phyloP scores from a whole-genome alignment of 30 jellyfish, hydroid and myxozoan genomes.

The Nemopilema nomurai region DNA sequence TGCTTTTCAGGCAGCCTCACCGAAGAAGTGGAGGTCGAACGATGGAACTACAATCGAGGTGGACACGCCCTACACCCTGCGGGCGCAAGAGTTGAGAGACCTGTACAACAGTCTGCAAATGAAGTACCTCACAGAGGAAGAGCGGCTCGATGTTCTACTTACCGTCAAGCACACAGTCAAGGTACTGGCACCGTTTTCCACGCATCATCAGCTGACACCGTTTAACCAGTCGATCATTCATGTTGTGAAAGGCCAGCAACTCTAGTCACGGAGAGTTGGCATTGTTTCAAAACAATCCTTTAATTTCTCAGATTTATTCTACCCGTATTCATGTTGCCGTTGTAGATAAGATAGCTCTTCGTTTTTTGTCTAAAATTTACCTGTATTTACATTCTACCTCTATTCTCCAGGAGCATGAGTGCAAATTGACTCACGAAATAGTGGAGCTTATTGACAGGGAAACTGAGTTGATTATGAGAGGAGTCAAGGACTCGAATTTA shows the following conservation, averaged over 20 bases:
- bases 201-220: neutral
- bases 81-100: constrained; percentile 89
- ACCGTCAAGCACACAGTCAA: constrained; percentile 81
- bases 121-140: constrained; percentile 86
- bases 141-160: constrained; percentile 86
- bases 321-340: too few relatives aligned
- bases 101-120: constrained; percentile 89
- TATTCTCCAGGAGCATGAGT: constrained; percentile 71
- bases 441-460: constrained; percentile 89
- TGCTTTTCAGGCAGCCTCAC: constrained; percentile 76
- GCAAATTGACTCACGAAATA: constrained; percentile 88
- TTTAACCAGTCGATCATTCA: too few relatives aligned
- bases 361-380: too few relatives aligned
- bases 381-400: neutral
- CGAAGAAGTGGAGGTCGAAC: constrained; percentile 80
- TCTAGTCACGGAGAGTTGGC: too few relatives aligned
- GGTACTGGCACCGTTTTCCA: constrained; percentile 27
- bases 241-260: too few relatives aligned
- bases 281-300: neutral
- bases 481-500: constrained; percentile 70
- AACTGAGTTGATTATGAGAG: constrained; percentile 77
- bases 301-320: neutral
- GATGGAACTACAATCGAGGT: constrained; percentile 88
- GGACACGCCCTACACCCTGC: constrained; percentile 83
- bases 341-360: too few relatives aligned